Base-by-base conservation (phyloP, 1,140 invertebrate species). In the Ceratina japonica region DNA sequence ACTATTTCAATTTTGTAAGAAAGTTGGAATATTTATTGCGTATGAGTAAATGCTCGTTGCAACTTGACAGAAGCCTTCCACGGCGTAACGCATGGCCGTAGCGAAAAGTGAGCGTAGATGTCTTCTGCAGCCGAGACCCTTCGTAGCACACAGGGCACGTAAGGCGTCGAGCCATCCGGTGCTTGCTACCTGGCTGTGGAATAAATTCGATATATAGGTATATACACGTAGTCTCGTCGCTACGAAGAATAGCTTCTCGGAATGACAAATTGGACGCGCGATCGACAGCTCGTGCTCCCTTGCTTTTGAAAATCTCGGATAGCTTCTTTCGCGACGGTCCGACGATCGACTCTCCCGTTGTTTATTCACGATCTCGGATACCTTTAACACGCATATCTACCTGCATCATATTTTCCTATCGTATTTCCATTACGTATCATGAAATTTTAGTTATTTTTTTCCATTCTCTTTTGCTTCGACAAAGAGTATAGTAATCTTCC, bases 91-190 rank as follows among this genome's bases (percentile, higher is more conserved):
- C 77, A 79, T 24, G 54, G 20, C 20, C 59, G 22, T 70, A 52
- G 56, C 13, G 56, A 22, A 70, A 76, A 64, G 72, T 54, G 56
- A 51, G 37, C 37, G 31, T 71, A 27, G 22, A 12, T 31, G 20
- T 20, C 37, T 27, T 44, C 13, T 52, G 7, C 31, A n/a, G 31
- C 16, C 20, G 37, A 44, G 59, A 52, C 78, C 78, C 70, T 79
- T 79, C 78, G 78, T 66, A 59, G 31, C 69, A 79, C 78, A 65
- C 78, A 79, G 78, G 72, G 78, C 78, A 79, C 78, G 78, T 79
- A 79, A 79, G 56, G 20, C 72, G 51, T 61, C 63, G 54, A 65
- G 65, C 75, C 80, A 75, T 82, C 80, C 80, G 80, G 77, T 82
- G 62, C 52, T 69, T 7, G 75, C 78, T 80, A 69, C 73, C 79